Percentiles rank a stretch among this genome's conserved stretches.
Conservation (phyloP, 1,140 invertebrate species). For the Thaumatotibia leucotreta region DNA sequence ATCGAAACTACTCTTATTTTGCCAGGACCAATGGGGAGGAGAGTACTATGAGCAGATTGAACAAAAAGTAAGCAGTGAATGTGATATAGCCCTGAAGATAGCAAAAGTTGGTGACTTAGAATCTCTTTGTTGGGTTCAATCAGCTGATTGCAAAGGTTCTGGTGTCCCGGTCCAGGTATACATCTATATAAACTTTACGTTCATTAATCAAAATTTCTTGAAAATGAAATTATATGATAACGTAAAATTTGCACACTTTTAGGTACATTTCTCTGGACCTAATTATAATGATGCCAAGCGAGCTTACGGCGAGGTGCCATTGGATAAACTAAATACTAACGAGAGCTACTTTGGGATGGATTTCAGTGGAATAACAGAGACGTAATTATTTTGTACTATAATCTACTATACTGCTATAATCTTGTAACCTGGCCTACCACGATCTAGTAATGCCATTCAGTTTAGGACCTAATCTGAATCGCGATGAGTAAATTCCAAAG, state of each 20-base stretch:
- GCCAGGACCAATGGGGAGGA: constrained; percentile 26
- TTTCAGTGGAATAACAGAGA: constrained; percentile 37
- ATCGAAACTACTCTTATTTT: background rate
- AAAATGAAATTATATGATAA: no score
- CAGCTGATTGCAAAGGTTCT: constrained; percentile 1
- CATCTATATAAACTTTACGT: background rate
- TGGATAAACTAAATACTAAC: background rate
- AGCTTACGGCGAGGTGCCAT: constrained; percentile 22
- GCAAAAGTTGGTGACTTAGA: constrained; percentile 23
- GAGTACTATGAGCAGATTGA: constrained; percentile 20
- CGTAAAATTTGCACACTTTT: background rate
- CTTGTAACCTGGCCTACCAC: no score
- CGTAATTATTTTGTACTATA: constrained; percentile 23
- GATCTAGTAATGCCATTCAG: no score
- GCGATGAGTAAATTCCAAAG: no score
- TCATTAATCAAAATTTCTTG: background rate
- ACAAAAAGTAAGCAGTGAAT: background rate
- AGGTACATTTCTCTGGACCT: constrained; percentile 37
- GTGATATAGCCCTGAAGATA: constrained; percentile 16
- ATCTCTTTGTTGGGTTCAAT: constrained; percentile 30
- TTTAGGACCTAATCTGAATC: no score
- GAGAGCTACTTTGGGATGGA: constrained; percentile 32
- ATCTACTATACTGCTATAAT: no score
- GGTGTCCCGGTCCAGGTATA: constrained; percentile 28
- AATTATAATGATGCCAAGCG: constrained; percentile 25